Percentiles rank a stretch among this genome's conserved stretches.
These are phyloP conservation scores for Asobara japonica DNA, from an alignment of 1,140 invertebrate genomes.

Conservation along the genomic window DNA sequence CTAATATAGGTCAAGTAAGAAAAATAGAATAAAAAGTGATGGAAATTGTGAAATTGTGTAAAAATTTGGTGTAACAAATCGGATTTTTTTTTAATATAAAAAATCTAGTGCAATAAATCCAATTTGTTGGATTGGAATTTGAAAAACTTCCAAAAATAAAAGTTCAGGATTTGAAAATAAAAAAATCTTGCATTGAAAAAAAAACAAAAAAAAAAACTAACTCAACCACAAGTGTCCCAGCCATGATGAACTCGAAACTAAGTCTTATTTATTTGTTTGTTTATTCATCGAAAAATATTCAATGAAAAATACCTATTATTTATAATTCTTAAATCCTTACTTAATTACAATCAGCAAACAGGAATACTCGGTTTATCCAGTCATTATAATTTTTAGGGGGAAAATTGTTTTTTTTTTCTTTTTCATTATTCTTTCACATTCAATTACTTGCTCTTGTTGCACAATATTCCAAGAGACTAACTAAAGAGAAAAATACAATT, in stretches of 20 bases:
- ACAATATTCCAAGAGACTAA: conserved; percentile 23
- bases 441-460: conserved; percentile 15
- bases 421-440: conserved; percentile 32
- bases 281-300: conserved; percentile 43
- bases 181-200: background rate
- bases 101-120: no score
- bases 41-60: no score
- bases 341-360: conserved; percentile 55
- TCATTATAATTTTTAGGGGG: conserved; percentile 46
- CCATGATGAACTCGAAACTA: conserved; percentile 45
- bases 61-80: no score
- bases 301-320: conserved; percentile 61
- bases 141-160: no score
- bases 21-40: no score
- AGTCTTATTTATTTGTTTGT: conserved; percentile 45
- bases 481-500: conserved; percentile 37
- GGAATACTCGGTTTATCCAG: conserved; percentile 59
- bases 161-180: no score
- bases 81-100: no score
- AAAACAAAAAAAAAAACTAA: conserved; percentile 18
- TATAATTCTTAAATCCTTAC: conserved; percentile 50
- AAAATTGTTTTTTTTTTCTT: conserved; percentile 38
- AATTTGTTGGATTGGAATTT: no score
- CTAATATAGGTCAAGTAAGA: no score
- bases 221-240: conserved; percentile 51